phyloP scores from a whole-genome alignment of 2,113 vertebrate genomes.

The Odontophorus gujanensis region DNA sequence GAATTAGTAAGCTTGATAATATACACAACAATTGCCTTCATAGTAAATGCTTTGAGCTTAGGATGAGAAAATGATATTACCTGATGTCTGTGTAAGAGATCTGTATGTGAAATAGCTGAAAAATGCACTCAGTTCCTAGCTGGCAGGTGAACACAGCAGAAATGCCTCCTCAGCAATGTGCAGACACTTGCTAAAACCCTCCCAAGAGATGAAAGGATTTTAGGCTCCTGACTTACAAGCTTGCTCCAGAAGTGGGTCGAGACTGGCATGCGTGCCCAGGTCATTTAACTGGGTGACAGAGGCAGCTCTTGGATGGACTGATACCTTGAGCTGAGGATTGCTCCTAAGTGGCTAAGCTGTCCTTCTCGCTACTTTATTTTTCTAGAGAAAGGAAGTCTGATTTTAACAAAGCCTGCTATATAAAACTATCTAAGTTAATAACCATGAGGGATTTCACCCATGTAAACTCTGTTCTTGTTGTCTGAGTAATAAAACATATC shows the following conservation, averaged over 20 bases:
- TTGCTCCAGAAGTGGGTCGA: conserved; percentile 42
- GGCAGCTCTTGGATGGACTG: background rate
- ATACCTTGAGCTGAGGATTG: background rate
- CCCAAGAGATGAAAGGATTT: conserved; percentile 42
- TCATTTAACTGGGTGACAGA: conserved; percentile 33
- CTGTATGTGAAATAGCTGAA: background rate
- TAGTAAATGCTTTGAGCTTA: background rate
- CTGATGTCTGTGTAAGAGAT: background rate
- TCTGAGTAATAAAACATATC: background rate
- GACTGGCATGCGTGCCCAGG: conserved; percentile 28
- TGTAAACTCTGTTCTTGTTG: background rate
- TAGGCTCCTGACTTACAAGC: conserved; percentile 32
- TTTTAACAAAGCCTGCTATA: conserved; percentile 11
- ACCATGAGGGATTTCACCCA: background rate
- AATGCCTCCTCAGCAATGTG: conserved; percentile 25
- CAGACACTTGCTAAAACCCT: conserved; percentile 28
- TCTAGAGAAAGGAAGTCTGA: background rate
- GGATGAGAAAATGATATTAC: background rate
- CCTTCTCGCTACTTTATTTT: background rate
- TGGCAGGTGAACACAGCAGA: conserved; percentile 9
- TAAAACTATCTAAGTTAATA: conserved; percentile 3
- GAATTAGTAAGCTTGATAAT: background rate
- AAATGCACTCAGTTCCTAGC: background rate
- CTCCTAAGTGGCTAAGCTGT: background rate
- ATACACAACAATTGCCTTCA: background rate